Conservation (phyloP, 2,888 invertebrate species). For the Megalurothrips usitatus region DNA sequence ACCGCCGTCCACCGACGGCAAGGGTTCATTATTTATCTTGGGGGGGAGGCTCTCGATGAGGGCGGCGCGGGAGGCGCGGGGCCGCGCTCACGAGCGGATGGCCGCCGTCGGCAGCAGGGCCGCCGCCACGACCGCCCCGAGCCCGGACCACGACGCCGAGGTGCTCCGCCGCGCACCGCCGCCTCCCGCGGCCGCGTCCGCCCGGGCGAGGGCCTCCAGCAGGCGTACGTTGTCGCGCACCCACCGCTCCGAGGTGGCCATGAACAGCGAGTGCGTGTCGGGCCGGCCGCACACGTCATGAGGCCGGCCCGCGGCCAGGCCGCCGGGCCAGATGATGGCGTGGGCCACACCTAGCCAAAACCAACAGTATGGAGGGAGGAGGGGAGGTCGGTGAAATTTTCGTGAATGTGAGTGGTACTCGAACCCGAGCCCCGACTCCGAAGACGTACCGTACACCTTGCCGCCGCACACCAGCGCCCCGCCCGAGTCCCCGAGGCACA, state of each 20-base stretch:
- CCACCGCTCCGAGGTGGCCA: not conserved
- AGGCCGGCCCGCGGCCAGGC: not conserved
- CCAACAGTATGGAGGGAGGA: too few relatives aligned
- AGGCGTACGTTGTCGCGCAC: not conserved
- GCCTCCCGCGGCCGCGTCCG: not conserved
- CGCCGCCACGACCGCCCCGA: not conserved
- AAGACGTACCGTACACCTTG: not conserved
- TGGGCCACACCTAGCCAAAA: not conserved
- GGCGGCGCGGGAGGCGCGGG: not conserved
- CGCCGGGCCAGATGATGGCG: not conserved
- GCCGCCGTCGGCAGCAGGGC: not conserved
- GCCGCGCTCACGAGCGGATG: not conserved
- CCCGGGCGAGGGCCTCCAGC: not conserved
- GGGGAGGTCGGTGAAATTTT: too few relatives aligned
- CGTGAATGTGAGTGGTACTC: too few relatives aligned
- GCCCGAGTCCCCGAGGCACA: constrained; percentile 9
- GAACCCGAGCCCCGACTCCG: too few relatives aligned
- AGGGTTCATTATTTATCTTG: too few relatives aligned
- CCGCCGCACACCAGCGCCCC: constrained; percentile 5
- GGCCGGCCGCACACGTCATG: not conserved
- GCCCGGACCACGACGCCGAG: not conserved
- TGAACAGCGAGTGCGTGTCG: not conserved
- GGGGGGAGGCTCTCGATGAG: not conserved
- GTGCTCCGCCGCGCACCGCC: not conserved
- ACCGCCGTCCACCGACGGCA: too few relatives aligned